Evolutionary conservation across 2,797 vertebrate genomes (phyloP).

Genomic region (Heteromormyrus szaboi): DNA sequence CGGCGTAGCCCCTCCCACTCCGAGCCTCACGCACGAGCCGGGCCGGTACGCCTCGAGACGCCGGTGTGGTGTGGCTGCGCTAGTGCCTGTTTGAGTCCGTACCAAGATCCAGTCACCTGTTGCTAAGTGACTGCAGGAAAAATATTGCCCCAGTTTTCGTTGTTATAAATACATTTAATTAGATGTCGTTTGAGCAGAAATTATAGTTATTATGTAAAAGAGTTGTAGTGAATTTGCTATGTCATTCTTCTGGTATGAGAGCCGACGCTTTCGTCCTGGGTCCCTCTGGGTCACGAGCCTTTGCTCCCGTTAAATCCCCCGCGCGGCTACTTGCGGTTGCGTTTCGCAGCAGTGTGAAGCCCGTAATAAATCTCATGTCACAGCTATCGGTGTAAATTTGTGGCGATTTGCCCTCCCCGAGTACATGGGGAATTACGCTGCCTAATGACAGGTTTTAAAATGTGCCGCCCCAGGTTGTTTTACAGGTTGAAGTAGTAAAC

Average conservation of each 20-base stretch:
- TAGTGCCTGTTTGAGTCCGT: conserved; percentile 53
- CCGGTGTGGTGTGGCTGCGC: conserved; percentile 53
- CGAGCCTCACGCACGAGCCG: not conserved
- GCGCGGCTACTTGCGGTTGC: not conserved
- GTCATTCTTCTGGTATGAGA: conserved; percentile 24
- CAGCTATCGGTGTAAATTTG: conserved; percentile 36
- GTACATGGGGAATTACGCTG: not conserved
- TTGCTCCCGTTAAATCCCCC: not conserved
- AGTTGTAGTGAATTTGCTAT: conserved; percentile 21
- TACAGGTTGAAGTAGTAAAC: not conserved
- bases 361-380: conserved; percentile 25
- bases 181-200: conserved; percentile 37
- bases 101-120: conserved; percentile 70
- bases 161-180: conserved; percentile 45
- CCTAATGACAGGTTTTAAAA: conserved; percentile 11
- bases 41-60: conserved; percentile 25
- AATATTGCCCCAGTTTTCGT: conserved; percentile 73
- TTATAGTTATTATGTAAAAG: conserved; percentile 30
- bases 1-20: not conserved
- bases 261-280: not conserved
- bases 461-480: conserved; percentile 19
- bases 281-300: not conserved
- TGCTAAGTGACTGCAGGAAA: conserved; percentile 69
- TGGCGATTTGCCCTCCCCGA: conserved; percentile 30
- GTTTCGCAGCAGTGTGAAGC: not conserved